These are phyloP conservation scores for Addax nasomaculatus DNA, from an alignment of 2,113 vertebrate species.

Conservation along the genomic window DNA sequence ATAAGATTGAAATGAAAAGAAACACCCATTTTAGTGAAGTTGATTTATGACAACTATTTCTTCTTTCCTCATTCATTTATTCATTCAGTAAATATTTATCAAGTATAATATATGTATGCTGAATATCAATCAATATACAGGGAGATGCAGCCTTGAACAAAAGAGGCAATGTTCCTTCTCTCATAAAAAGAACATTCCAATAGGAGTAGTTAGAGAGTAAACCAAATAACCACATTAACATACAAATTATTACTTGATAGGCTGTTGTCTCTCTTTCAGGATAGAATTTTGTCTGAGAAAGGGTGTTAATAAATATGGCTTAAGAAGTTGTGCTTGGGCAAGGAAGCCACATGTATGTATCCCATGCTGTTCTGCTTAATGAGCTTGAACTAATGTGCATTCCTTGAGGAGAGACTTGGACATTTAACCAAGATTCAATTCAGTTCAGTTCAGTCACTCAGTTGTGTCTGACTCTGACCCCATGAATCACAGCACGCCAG, in stretches of 20 bases:
- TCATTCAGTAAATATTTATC: background rate
- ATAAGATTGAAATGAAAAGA: conserved; percentile 35
- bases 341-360: background rate
- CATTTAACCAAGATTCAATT: background rate
- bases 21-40: conserved; percentile 33
- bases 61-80: conserved; percentile 5
- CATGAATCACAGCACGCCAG: too few species aligned
- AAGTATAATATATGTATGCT: background rate
- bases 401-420: background rate
- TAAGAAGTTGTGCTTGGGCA: background rate
- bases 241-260: background rate
- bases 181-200: background rate
- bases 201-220: background rate
- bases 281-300: conserved; percentile 35
- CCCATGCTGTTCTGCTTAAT: background rate
- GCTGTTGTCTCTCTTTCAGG: background rate
- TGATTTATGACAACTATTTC: conserved; percentile 37
- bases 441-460: too few species aligned
- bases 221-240: background rate
- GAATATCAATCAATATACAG: background rate
- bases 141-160: background rate
- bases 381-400: background rate
- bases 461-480: fast-evolving
- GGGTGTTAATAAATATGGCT: background rate
- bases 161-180: background rate